A percentile compares a stretch with the other conserved stretches of the same genome.
These are phyloP conservation scores for Tetraodon nigroviridis DNA, from an alignment of 2,113 vertebrate genomes.

Conservation along the genomic window DNA sequence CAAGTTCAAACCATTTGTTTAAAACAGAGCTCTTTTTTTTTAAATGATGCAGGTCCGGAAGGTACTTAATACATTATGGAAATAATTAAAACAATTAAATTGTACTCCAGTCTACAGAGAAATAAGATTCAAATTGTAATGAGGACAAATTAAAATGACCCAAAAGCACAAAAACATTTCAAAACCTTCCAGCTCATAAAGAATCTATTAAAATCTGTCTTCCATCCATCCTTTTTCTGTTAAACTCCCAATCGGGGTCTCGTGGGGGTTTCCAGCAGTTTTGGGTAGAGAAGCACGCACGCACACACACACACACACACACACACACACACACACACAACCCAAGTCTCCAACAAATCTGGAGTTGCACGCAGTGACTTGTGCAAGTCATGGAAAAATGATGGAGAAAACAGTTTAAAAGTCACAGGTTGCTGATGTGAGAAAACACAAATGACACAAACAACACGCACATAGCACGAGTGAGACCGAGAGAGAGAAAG, in stretches of 20 bases:
- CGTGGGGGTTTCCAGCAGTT: too few relatives aligned
- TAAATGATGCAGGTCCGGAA: conserved; percentile 15
- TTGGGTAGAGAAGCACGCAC: too few relatives aligned
- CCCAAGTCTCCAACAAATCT: too few relatives aligned
- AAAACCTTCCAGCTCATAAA: conserved; percentile 51
- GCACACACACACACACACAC: too few relatives aligned
- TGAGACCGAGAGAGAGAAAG: conserved; percentile 2
- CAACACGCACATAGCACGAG: not conserved
- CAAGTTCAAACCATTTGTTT: conserved; percentile 14
- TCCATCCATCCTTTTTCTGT: conserved; percentile 44
- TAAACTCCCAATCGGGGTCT: too few relatives aligned
- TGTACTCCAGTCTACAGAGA: conserved; percentile 29
- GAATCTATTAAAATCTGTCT: conserved; percentile 14
- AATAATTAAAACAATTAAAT: conserved; percentile 53
- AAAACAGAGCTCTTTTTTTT: conserved; percentile 2
- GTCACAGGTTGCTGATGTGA: conserved; percentile 44
- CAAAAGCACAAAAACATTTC: conserved; percentile 40
- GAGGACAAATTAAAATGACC: conserved; percentile 49
- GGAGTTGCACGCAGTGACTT: too few relatives aligned
- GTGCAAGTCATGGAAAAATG: too few relatives aligned
- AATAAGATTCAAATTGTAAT: conserved; percentile 52
- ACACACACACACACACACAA: too few relatives aligned
- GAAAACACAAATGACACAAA: conserved; percentile 8
- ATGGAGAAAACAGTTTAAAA: conserved; percentile 1
- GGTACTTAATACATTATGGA: conserved; percentile 25